Evolutionary conservation across 2,797 vertebrate genomes (phyloP).

Genomic region (Zalophus californianus): DNA sequence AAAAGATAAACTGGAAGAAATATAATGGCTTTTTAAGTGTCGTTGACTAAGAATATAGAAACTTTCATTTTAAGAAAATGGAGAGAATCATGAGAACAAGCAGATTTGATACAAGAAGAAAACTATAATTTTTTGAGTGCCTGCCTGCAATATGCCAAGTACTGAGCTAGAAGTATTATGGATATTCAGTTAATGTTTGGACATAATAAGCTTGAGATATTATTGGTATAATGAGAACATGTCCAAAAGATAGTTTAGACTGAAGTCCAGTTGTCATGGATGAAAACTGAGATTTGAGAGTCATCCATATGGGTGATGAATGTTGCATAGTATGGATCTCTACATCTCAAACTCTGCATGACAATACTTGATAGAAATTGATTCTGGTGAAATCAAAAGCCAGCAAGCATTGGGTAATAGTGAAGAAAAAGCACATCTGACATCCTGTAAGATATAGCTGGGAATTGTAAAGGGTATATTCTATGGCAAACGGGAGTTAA

Average conservation of each 20-base stretch:
- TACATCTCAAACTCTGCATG: neutral
- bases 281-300: slow-evolving; percentile 11
- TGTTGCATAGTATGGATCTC: neutral
- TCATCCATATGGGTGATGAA: neutral
- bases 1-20: neutral
- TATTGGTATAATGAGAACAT: neutral
- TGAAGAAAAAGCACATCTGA: neutral
- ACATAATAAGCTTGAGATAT: slow-evolving; percentile 31
- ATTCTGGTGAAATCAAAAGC: neutral
- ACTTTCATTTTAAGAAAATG: neutral
- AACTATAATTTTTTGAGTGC: neutral
- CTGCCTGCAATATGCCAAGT: neutral
- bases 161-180: neutral
- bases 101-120: neutral
- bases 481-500: neutral
- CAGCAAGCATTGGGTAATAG: neutral
- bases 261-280: neutral
- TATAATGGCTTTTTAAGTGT: neutral
- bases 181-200: neutral
- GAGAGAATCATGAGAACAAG: neutral
- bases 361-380: neutral
- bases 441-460: neutral
- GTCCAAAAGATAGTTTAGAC: neutral
- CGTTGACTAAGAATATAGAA: neutral
- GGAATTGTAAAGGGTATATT: neutral